Percentiles rank a stretch among this genome's conserved stretches.
phyloP scores from a whole-genome alignment of 2,113 vertebrate genomes.

The Verasper variegatus region DNA sequence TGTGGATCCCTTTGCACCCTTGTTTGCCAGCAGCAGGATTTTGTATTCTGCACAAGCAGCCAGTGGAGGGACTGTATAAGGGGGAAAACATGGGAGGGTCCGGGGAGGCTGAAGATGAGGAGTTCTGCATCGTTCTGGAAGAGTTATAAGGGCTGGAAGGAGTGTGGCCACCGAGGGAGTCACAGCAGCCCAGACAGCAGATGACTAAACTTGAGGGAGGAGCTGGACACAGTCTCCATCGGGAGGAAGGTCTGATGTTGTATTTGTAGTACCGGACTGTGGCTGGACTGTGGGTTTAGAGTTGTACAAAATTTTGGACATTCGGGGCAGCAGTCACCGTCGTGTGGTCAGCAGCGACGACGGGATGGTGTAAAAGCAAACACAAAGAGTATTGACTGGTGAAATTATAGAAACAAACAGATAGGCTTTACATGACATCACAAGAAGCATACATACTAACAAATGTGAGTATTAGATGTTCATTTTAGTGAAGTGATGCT shows the following conservation, averaged over 20 bases:
- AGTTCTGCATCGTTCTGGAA: slow-evolving; percentile 31
- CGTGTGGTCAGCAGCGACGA: slow-evolving; percentile 28
- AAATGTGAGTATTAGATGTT: background rate
- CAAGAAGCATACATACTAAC: background rate
- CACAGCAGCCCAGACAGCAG: slow-evolving; percentile 24
- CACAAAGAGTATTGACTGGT: background rate
- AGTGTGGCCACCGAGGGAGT: slow-evolving; percentile 27
- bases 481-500: background rate
- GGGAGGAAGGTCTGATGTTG: slow-evolving; percentile 19
- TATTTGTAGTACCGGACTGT: slow-evolving; percentile 16
- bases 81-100: slow-evolving; percentile 42
- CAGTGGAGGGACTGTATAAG: slow-evolving; percentile 23
- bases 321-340: slow-evolving; percentile 5
- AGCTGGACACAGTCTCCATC: slow-evolving; percentile 26
- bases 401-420: slow-evolving; percentile 2
- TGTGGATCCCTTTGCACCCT: slow-evolving; percentile 32
- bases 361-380: slow-evolving; percentile 7
- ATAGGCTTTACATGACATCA: background rate
- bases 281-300: slow-evolving; percentile 12
- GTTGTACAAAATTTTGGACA: slow-evolving; percentile 17
- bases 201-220: slow-evolving; percentile 21
- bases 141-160: slow-evolving; percentile 38
- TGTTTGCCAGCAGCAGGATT: slow-evolving; percentile 51
- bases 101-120: slow-evolving; percentile 32
- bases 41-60: slow-evolving; percentile 47